Evolutionary conservation across 2,888 invertebrate genomes (phyloP).

Genomic region (Amorpha juglandis): DNA sequence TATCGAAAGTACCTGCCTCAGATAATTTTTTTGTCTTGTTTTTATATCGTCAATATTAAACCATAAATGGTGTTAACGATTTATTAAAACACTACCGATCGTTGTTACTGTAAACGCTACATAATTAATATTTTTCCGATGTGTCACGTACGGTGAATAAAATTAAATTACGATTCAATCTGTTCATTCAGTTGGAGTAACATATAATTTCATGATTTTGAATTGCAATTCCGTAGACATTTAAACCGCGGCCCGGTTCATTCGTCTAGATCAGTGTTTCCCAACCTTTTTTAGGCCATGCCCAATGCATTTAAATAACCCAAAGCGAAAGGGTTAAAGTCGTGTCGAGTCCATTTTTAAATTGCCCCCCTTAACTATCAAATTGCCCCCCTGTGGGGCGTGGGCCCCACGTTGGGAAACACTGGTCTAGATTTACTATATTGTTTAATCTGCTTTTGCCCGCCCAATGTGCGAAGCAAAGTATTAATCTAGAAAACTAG

Average conservation of each 20-base stretch:
- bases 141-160: constrained; percentile 30
- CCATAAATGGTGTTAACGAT: constrained; percentile 57
- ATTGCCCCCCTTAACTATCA: too few species aligned
- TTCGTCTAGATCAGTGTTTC: too few species aligned
- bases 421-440: neutral
- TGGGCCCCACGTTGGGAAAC: too few species aligned
- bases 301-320: too few species aligned
- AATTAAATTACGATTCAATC: constrained; percentile 28
- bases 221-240: constrained; percentile 3
- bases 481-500: neutral
- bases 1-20: constrained; percentile 56
- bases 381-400: too few species aligned
- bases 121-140: constrained; percentile 18
- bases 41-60: constrained; percentile 58
- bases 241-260: neutral
- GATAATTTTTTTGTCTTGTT: constrained; percentile 52
- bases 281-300: too few species aligned
- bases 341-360: too few species aligned
- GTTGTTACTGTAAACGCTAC: neutral
- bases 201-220: constrained; percentile 19
- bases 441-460: neutral
- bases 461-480: neutral
- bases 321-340: too few species aligned
- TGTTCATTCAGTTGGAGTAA: constrained; percentile 2
- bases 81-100: constrained; percentile 48